phyloP scores from a whole-genome alignment of 2,888 invertebrate species.

The Uropetala carovei region DNA sequence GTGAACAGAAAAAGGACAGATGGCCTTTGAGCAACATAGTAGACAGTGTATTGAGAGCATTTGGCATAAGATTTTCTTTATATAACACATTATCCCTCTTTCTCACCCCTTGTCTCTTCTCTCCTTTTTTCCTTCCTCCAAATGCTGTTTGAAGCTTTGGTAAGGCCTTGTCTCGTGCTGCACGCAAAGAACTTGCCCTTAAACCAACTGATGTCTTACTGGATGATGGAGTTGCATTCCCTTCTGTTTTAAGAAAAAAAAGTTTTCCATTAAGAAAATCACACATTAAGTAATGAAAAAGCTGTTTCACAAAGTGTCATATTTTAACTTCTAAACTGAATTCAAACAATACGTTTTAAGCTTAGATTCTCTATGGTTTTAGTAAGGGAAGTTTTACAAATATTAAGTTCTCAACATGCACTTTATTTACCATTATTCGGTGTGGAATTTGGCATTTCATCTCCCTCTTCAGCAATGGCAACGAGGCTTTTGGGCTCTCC shows the following conservation, averaged over 20 bases:
- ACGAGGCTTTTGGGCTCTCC: constrained; percentile 75
- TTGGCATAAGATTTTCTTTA: background rate
- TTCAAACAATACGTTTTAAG: background rate
- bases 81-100: background rate
- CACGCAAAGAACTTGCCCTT: constrained; percentile 53
- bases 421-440: background rate
- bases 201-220: constrained; percentile 54
- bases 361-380: background rate
- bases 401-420: background rate
- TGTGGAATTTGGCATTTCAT: constrained; percentile 73
- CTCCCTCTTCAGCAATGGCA: constrained; percentile 83
- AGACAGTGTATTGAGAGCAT: background rate
- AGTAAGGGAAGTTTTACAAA: background rate
- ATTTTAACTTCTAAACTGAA: too few relatives aligned
- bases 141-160: constrained; percentile 61
- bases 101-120: constrained; percentile 54
- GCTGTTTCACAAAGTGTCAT: background rate
- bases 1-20: too few relatives aligned
- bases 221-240: constrained; percentile 50
- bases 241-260: background rate
- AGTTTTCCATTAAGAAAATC: background rate
- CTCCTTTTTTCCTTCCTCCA: constrained; percentile 54
- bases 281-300: background rate
- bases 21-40: background rate
- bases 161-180: constrained; percentile 46